Percentiles rank a stretch among this genome's conserved stretches.
Conservation (phyloP, 2,888 invertebrate species). For the Tortricodes alternella region DNA sequence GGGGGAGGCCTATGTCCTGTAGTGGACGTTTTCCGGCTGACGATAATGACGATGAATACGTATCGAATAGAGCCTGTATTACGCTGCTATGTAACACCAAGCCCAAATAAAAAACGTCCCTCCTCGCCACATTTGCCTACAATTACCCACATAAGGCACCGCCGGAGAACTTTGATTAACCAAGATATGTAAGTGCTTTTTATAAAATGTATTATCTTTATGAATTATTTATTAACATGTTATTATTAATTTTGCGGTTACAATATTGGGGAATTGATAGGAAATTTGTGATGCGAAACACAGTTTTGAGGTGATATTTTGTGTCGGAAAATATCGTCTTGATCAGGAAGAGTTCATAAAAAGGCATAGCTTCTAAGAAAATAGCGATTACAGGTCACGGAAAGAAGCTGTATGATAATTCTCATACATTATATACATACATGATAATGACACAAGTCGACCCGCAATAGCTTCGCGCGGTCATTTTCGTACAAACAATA, state of each 20-base stretch:
- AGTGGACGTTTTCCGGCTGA: too few relatives aligned
- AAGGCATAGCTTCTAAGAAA: too few relatives aligned
- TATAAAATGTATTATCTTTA: constrained; percentile 37
- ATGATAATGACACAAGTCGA: too few relatives aligned
- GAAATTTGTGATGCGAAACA: background rate
- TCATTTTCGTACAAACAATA: too few relatives aligned
- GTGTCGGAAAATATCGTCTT: background rate
- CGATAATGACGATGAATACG: too few relatives aligned
- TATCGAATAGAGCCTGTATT: too few relatives aligned
- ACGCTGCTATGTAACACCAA: constrained; percentile 46
- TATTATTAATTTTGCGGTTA: constrained; percentile 14
- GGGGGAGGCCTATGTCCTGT: too few relatives aligned
- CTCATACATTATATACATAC: too few relatives aligned
- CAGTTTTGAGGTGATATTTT: background rate
- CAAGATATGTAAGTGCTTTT: constrained; percentile 40
- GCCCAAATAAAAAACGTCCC: constrained; percentile 53
- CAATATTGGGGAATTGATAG: background rate
- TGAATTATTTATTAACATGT: constrained; percentile 42
- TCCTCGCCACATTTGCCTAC: constrained; percentile 61
- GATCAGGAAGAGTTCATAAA: too few relatives aligned
- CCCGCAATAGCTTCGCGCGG: too few relatives aligned
- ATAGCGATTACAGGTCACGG: too few relatives aligned
- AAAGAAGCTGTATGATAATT: too few relatives aligned
- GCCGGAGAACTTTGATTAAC: constrained; percentile 61
- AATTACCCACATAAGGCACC: constrained; percentile 67